Conservation (phyloP, 2,113 vertebrate species). For the Lepus timidus region DNA sequence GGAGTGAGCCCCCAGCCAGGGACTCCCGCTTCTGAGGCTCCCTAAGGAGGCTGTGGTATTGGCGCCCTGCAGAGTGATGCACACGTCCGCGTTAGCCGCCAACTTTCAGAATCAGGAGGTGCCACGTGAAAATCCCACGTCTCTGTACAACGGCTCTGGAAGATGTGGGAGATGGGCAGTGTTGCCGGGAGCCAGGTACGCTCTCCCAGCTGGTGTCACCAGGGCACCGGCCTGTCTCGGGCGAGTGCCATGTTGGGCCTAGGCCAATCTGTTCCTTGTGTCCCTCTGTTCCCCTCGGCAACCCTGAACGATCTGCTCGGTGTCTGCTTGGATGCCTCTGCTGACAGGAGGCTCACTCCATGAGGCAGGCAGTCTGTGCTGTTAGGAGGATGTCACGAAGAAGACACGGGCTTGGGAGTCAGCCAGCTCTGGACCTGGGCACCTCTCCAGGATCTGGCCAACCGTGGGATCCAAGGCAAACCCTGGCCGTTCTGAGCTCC, state of each 20-base stretch:
- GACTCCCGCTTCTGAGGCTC: background rate
- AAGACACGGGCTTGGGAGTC: background rate
- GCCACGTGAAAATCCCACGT: background rate
- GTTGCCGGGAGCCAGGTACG: background rate
- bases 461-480: background rate
- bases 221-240: background rate
- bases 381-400: background rate
- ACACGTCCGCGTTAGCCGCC: background rate
- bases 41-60: background rate
- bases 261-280: background rate
- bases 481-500: background rate
- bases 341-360: background rate
- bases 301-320: background rate
- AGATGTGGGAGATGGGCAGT: background rate
- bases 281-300: background rate
- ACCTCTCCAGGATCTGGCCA: background rate
- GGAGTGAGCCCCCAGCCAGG: background rate
- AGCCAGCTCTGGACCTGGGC: background rate
- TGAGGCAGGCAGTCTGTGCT: background rate
- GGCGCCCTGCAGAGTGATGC: background rate
- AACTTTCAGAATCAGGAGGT: slow-evolving; percentile 3
- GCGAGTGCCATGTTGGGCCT: background rate
- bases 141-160: background rate
- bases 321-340: background rate
- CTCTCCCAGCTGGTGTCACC: background rate